Base-by-base conservation (phyloP, 2,113 vertebrate species). In the Mustelus asterias region DNA sequence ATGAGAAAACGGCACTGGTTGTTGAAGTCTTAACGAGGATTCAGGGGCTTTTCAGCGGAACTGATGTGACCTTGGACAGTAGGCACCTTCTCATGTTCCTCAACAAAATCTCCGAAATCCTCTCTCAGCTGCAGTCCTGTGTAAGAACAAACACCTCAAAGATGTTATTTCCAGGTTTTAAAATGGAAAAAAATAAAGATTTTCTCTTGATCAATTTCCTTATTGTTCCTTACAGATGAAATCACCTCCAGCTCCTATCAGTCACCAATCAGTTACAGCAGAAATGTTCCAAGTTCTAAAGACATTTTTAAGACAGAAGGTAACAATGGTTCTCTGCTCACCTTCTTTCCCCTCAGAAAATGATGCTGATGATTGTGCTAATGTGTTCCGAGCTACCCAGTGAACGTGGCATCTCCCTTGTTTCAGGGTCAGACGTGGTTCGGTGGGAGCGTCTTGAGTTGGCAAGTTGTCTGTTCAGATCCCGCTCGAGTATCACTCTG, bases 1-100 rank as follows among this genome's bases (percentile, higher is more conserved):
- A 97, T 6, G 96, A 97, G 7, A 88, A 96, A 65, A 76, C 72
- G 33, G 96, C 96, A 37, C 96, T 97, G 96, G 88, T 90, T 95
- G 85, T 93, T 95, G 95, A 97, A 0, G 96, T 97, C 95, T 60
- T 98, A 65, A 95, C 97, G 0, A 96, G 97, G 96, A 96, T 97
- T 29, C 96, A 96, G 65, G 95, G 95, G 8, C 96, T 98, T 95
- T 98, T 97, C 96, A 58, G 70, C 3, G 96, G 70, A 96, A 6
- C 16, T 20, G 90, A 97, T 0, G 16, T 9, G 76, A 96, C 97
- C 86, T 96, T 97, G 83, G 89, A 96, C 65, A 96, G 96, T 13
- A 95, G 96, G 24, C 33, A 41, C 26, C 96, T 96, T 1, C 26
- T 67, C 14, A 10, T 37, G 63, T 97, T 98, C 95, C 96, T 97